These are phyloP conservation scores for Sceloporus undulatus DNA, from an alignment of 2,113 vertebrate genomes.

Conservation along the genomic window DNA sequence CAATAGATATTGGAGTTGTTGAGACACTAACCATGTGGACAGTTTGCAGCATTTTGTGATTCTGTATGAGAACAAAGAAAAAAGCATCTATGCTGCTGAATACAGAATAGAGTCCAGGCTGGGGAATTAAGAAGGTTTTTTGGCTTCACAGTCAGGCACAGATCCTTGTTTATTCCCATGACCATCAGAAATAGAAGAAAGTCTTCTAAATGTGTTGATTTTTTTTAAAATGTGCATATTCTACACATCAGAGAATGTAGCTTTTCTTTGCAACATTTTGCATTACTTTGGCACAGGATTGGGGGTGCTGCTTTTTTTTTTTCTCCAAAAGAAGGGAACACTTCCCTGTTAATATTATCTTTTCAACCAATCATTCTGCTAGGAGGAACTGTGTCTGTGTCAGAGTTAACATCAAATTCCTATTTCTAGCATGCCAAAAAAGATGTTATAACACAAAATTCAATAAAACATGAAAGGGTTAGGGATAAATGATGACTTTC, in stretches of 20 bases:
- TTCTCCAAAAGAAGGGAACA: background rate
- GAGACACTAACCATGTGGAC: too few relatives aligned
- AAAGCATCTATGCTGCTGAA: too few relatives aligned
- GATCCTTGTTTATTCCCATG: too few relatives aligned
- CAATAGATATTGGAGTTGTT: too few relatives aligned
- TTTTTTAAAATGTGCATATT: background rate
- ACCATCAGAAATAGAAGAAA: background rate
- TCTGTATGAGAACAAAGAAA: too few relatives aligned
- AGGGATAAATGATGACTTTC: background rate
- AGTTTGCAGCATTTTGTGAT: too few relatives aligned
- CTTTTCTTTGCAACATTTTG: background rate
- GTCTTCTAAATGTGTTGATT: background rate
- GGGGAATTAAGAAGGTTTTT: too few relatives aligned
- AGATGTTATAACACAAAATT: background rate
- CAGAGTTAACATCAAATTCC: background rate
- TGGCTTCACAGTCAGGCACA: too few relatives aligned
- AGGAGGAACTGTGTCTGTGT: background rate
- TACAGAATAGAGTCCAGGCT: too few relatives aligned
- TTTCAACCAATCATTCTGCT: background rate
- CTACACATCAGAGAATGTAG: background rate
- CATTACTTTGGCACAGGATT: background rate
- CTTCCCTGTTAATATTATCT: background rate
- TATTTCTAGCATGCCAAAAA: background rate
- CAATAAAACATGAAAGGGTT: background rate
- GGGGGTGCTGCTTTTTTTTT: too few relatives aligned